phyloP scores from a whole-genome alignment of 2,797 vertebrate genomes.

The Dicrostonyx torquatus region DNA sequence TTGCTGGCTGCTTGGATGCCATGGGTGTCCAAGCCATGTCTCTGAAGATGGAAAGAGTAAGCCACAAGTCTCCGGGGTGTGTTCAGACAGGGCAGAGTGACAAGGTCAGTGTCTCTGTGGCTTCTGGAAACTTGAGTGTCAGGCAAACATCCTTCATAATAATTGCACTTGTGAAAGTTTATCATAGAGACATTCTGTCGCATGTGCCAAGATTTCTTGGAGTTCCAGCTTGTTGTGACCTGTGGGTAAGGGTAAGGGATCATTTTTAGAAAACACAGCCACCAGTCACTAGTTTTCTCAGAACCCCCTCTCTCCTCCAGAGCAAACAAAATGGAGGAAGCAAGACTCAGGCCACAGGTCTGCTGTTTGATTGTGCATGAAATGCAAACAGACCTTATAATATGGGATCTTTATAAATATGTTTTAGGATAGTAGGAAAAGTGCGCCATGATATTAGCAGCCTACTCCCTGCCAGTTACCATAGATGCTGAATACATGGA shows the following conservation, averaged over 20 bases:
- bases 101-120: background rate
- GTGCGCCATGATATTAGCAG: background rate
- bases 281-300: background rate
- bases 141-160: background rate
- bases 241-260: background rate
- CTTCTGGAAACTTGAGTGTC: background rate
- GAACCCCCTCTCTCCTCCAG: background rate
- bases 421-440: background rate
- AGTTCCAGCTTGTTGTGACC: background rate
- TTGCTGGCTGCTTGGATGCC: too few relatives aligned
- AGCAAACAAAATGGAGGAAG: background rate
- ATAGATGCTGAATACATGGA: fast-evolving
- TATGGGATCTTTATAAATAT: background rate
- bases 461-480: background rate
- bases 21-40: fast-evolving
- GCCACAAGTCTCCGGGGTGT: background rate
- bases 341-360: background rate
- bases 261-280: background rate
- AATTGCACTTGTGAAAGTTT: background rate
- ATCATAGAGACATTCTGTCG: background rate
- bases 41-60: background rate
- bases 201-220: background rate
- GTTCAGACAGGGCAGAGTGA: background rate
- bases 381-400: background rate
- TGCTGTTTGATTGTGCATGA: background rate